Evolutionary conservation across 2,797 vertebrate species (phyloP), one percentile per base, ranked within the genome.

Genomic region (Acropternis orthonyx): DNA sequence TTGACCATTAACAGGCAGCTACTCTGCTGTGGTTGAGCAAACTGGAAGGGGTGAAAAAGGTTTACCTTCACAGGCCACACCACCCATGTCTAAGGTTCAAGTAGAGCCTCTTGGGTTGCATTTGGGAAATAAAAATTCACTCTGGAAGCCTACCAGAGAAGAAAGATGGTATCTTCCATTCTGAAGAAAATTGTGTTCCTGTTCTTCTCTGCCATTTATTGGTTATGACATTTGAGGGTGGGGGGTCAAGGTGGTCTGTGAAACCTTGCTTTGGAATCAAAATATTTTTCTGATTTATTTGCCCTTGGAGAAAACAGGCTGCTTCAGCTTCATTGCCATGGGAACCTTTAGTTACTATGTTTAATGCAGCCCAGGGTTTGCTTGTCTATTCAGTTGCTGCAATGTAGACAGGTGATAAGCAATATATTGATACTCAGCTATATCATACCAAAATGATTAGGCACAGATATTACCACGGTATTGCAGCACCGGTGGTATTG

Each of bases 261-360:
- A 91, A 95, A 67, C 44, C 34, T 52, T 69, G 34, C 56, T 88
- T 89, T 82, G 52, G 77, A 92, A 85, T 74, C 56, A 63, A 79
- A 92, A 71, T 79, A 82, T 63, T 92, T 94, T 55, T 94, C 86
- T 94, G 71, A 91, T 94, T 96, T 89, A 30, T 85, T 96, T 91
- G 86, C 90, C 92, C 96, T 87, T 5, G 17, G 91, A 95, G 86
- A 88, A 95, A 89, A 82, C 73, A 73, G 88, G 63, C 84, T 95
- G 92, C 92, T 92, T 92, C 92, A 76, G 90, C 83, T 93, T 90
- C 84, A 97, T 95, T 97, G 94, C 96, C 94, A 97, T 96, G 96
- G 96, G 95, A 97, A 97, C 96, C 90, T 94, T 59, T 89, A 87
- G 92, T 92, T 96, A 66, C 93, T 97, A 96, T 94, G 95, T 97